Base-by-base conservation (phyloP, 2,113 vertebrate genomes). In the Gorsachius goisagi region DNA sequence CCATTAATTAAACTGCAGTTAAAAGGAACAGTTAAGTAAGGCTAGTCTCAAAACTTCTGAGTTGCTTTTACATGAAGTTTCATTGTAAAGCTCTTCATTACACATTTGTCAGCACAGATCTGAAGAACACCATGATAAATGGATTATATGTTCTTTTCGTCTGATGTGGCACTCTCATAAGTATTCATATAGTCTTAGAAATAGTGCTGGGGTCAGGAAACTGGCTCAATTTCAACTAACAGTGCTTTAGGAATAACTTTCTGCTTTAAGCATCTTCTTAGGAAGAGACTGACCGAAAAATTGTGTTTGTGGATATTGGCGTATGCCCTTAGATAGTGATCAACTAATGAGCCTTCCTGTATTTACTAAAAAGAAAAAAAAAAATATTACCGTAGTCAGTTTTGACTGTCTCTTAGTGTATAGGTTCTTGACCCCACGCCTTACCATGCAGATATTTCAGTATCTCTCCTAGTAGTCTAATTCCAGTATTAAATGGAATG, bases 81-180 rank as follows among this genome's bases (percentile, higher is more conserved):
- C 22, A 3, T 26, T 41, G 17, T 23, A 35, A 87, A 83, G 41
- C 44, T 35, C 22, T 76, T 78, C 27, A 75, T 78, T 10, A 32
- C 13, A 9, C 23, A 0, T 47, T 77, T 41, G 49, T 64, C 35
- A 72, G 55, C 35, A 5, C 7, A 27, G 49, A 9, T 66, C 44
- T 77, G 85, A 76, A 87, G 72, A 62, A 35, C 12, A 76, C 9
- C 9, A 2, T 14, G 75, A 35, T 68, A 41, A 52, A 76, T 15
- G 52, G 33, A 11, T 74, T 77, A 3, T 69, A 3, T 67, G n/a
- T 74, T 49, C 55, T 90, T 32, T 56, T 86, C 22, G 84, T 91
- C 55, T 32, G 49, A 59, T 19, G 85, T 96, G 97, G 96, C 97
- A 47, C 90, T 95, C 97, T 97, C 94, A 62, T 95, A 90, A 97